These are phyloP conservation scores for Hestina assimilis DNA, from an alignment of 1,140 invertebrate genomes.

Conservation along the genomic window DNA sequence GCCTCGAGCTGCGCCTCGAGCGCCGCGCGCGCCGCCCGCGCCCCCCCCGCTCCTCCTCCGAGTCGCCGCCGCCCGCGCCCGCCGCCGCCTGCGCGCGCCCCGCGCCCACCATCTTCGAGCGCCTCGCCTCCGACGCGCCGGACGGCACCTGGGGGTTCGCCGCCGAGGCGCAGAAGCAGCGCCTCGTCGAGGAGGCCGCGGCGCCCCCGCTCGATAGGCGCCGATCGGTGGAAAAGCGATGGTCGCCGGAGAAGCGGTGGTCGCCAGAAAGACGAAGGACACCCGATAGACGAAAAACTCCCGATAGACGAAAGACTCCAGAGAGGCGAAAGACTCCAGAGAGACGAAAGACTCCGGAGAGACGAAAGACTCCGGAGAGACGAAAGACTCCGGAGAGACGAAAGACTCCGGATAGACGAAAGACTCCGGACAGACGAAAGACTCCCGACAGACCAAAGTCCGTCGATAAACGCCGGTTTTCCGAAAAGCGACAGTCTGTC, in stretches of 20 bases:
- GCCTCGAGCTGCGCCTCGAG: constrained; percentile 49
- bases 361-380: background rate
- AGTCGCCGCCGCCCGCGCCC: constrained; percentile 13
- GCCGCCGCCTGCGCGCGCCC: constrained; percentile 21
- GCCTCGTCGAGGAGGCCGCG: constrained; percentile 16
- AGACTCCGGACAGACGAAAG: background rate
- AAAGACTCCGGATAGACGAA: background rate
- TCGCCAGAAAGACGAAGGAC: background rate
- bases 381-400: background rate
- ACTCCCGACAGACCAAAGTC: background rate
- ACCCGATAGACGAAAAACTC: background rate
- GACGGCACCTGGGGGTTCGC: constrained; percentile 88
- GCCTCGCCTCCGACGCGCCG: constrained; percentile 71
- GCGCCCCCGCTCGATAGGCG: constrained; percentile 13
- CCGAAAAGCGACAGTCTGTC: background rate
- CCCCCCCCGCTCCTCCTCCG: constrained; percentile 16
- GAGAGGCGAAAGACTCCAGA: background rate
- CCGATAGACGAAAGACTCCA: background rate
- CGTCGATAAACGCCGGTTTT: background rate
- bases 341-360: background rate
- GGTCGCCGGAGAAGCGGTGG: background rate
- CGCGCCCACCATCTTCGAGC: constrained; percentile 73
- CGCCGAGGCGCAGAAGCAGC: constrained; percentile 80
- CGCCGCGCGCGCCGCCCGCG: constrained; percentile 17
- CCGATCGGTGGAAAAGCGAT: background rate